Conservation (phyloP, 2,888 invertebrate genomes). For the Heliconius aoede region DNA sequence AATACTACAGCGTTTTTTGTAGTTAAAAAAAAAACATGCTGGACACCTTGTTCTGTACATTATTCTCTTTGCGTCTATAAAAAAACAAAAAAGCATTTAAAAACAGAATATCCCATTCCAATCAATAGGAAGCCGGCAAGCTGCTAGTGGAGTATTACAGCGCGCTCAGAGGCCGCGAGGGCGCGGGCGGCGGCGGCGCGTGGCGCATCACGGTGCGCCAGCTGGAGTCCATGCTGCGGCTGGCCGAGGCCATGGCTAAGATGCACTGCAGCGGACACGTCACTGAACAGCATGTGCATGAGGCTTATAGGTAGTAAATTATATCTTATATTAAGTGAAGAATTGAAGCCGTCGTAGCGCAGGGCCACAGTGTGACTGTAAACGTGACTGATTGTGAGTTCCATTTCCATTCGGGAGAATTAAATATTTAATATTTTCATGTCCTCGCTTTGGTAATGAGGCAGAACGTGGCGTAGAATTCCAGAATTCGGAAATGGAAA, state of each 20-base stretch:
- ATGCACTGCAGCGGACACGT: conserved; percentile 97
- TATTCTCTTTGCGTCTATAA: background rate
- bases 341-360: background rate
- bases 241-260: conserved; percentile 98
- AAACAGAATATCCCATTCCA: background rate
- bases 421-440: too few species aligned
- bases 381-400: background rate
- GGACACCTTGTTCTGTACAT: background rate
- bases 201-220: conserved; percentile 99
- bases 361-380: background rate
- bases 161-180: conserved; percentile 92
- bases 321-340: too few species aligned
- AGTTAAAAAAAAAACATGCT: background rate
- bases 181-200: conserved; percentile 87
- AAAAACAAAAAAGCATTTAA: background rate
- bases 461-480: too few species aligned
- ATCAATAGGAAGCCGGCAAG: conserved; percentile 88
- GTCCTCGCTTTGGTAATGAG: too few species aligned
- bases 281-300: conserved; percentile 93
- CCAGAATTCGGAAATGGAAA: background rate
- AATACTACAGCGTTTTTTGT: background rate
- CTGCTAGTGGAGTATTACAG: conserved; percentile 95
- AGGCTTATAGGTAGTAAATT: conserved; percentile 67
- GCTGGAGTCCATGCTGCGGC: conserved; percentile 90
- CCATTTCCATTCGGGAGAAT: too few species aligned